Percentiles rank a stretch among this genome's conserved stretches.
Conservation (phyloP, 2,797 vertebrate genomes). For the Enteromius argenteus region DNA sequence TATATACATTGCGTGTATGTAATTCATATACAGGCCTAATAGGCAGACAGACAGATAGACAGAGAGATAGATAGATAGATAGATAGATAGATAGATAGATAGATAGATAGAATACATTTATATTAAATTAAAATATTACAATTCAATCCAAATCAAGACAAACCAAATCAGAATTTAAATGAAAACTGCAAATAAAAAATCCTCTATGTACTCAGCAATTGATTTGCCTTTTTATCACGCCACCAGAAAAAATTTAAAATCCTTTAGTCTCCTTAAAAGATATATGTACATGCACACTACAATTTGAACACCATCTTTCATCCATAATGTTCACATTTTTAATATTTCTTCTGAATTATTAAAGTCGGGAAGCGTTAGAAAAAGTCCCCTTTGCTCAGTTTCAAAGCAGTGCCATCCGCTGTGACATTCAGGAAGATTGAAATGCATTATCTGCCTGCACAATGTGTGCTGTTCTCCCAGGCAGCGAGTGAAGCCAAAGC, state of each 20-base stretch:
- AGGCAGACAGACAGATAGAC: neutral
- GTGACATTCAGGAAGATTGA: slow-evolving; percentile 81
- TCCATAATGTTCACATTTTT: slow-evolving; percentile 59
- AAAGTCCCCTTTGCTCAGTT: slow-evolving; percentile 58
- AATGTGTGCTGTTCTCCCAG: slow-evolving; percentile 76
- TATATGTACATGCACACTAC: neutral
- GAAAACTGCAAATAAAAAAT: neutral
- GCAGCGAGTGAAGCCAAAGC: slow-evolving; percentile 23
- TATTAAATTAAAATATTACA: too few relatives aligned
- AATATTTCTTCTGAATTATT: slow-evolving; percentile 43
- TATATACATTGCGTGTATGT: neutral
- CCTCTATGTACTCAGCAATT: neutral
- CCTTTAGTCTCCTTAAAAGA: neutral
- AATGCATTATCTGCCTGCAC: slow-evolving; percentile 76
- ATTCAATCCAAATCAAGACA: neutral
- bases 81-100: neutral
- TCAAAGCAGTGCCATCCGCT: slow-evolving; percentile 66
- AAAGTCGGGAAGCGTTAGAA: slow-evolving; percentile 27
- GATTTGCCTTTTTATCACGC: neutral
- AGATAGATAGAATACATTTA: neutral
- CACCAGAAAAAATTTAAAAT: neutral
- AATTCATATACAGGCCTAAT: too few relatives aligned
- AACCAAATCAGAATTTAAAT: neutral
- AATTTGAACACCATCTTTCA: slow-evolving; percentile 31
- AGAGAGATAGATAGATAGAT: neutral